A percentile compares a stretch with the other conserved stretches of the same genome.
Evolutionary conservation across 2,113 vertebrate genomes (phyloP).

Genomic region (Nanorana parkeri): DNA sequence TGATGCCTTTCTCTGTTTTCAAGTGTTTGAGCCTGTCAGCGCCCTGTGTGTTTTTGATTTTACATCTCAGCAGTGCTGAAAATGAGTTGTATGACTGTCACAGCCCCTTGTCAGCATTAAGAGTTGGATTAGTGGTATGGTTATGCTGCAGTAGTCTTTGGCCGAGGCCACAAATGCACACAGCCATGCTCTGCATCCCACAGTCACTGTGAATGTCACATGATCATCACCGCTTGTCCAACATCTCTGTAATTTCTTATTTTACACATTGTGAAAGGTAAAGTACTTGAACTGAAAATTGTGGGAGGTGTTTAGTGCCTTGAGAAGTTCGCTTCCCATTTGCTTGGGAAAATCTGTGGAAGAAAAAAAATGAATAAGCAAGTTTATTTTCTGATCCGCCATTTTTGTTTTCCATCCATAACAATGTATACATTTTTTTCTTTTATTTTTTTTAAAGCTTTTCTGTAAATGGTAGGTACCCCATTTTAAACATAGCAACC

Average conservation of each 20-base stretch:
- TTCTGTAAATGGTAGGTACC: conserved; percentile 15
- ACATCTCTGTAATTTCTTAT: conserved; percentile 66
- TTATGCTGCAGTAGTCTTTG: conserved; percentile 34
- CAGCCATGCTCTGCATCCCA: conserved; percentile 66
- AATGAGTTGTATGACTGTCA: conserved; percentile 60
- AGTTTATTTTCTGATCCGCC: background rate
- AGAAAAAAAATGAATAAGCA: conserved; percentile 7
- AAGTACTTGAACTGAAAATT: conserved; percentile 70
- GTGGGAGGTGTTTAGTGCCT: conserved; percentile 88
- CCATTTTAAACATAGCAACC: background rate
- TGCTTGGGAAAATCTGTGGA: conserved; percentile 72
- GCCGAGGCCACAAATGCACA: conserved; percentile 55
- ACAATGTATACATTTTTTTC: conserved; percentile 57
- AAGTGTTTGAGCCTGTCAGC: conserved; percentile 34
- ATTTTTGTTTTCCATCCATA: background rate
- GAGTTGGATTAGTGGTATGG: conserved; percentile 59
- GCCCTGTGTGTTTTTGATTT: conserved; percentile 19
- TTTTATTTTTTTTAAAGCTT: conserved; percentile 16
- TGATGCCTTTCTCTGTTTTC: background rate
- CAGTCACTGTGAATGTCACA: conserved; percentile 40
- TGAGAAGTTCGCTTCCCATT: conserved; percentile 78
- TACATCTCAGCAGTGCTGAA: background rate
- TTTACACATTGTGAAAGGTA: conserved; percentile 58
- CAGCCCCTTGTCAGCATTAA: conserved; percentile 19
- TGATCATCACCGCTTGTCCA: conserved; percentile 56